Conservation (phyloP, 2,888 invertebrate genomes). For the Standfussiana lucernea region DNA sequence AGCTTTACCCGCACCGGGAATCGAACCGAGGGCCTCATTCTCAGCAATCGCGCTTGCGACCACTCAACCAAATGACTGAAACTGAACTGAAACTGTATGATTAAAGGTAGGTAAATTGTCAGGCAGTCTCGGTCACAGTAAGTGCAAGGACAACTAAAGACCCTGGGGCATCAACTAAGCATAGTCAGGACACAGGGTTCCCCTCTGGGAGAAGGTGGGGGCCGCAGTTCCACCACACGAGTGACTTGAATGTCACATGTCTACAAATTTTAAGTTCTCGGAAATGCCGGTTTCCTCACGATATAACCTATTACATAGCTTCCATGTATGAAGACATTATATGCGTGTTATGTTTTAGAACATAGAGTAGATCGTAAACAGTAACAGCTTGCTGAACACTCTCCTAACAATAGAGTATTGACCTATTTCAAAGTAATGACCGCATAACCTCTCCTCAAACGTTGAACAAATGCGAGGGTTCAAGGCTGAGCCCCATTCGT, state of each 20-base stretch:
- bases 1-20: too few relatives aligned
- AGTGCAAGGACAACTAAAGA: background rate
- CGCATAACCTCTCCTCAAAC: constrained; percentile 19
- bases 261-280: background rate
- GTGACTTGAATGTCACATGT: background rate
- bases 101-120: too few relatives aligned
- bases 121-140: too few relatives aligned
- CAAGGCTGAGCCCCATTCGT: constrained; percentile 6
- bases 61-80: too few relatives aligned
- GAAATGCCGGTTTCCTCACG: background rate
- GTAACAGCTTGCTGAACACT: constrained; percentile 41
- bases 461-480: constrained; percentile 10
- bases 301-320: background rate
- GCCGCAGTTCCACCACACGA: background rate
- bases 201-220: background rate
- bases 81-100: too few relatives aligned
- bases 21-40: too few relatives aligned
- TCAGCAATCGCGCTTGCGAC: too few relatives aligned
- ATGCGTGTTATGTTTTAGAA: background rate
- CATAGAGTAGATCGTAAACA: constrained; percentile 34
- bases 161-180: background rate
- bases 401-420: constrained; percentile 29
- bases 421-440: constrained; percentile 44
- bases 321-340: constrained; percentile 4
- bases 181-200: background rate